These are phyloP conservation scores for Eulithis prunata DNA, from an alignment of 2,888 invertebrate species.

Conservation along the genomic window DNA sequence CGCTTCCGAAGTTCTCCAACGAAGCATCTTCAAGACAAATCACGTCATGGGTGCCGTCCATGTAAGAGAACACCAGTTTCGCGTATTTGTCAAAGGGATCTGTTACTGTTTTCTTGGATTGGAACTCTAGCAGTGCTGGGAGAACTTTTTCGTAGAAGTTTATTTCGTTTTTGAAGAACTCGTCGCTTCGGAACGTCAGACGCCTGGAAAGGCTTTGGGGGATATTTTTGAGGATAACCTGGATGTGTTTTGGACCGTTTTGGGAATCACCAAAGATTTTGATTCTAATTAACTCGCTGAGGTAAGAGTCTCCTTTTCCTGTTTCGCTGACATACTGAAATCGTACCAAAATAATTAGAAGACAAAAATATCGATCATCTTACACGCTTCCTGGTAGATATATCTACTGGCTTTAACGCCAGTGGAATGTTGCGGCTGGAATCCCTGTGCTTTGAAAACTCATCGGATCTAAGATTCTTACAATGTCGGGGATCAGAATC, in stretches of 20 bases:
- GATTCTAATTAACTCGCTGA: conserved; percentile 86
- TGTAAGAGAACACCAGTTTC: conserved; percentile 71
- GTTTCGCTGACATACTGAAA: conserved; percentile 72
- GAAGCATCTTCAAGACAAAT: conserved; percentile 83
- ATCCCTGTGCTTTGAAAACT: too few species aligned
- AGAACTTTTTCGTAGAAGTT: conserved; percentile 85
- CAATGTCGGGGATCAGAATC: too few species aligned
- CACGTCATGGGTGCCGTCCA: conserved; percentile 83
- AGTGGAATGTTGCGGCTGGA: too few species aligned
- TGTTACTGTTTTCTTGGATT: conserved; percentile 60
- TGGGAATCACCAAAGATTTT: conserved; percentile 76
- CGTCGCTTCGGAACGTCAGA: conserved; percentile 86
- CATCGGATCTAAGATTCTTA: too few species aligned
- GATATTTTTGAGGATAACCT: conserved; percentile 87
- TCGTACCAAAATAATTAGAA: not conserved
- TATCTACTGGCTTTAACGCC: too few species aligned
- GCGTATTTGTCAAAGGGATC: conserved; percentile 81
- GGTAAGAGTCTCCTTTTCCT: conserved; percentile 88
- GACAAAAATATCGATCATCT: too few species aligned
- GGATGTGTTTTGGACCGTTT: conserved; percentile 63
- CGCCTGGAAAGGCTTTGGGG: conserved; percentile 86
- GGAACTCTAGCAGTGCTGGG: conserved; percentile 74
- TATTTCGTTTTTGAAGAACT: conserved; percentile 89
- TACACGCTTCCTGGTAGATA: too few species aligned
- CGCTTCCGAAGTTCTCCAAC: conserved; percentile 69